A percentile compares a stretch with the other conserved stretches of the same genome.
phyloP scores from a whole-genome alignment of 2,113 vertebrate genomes.

The Cebidichthys violaceus region DNA sequence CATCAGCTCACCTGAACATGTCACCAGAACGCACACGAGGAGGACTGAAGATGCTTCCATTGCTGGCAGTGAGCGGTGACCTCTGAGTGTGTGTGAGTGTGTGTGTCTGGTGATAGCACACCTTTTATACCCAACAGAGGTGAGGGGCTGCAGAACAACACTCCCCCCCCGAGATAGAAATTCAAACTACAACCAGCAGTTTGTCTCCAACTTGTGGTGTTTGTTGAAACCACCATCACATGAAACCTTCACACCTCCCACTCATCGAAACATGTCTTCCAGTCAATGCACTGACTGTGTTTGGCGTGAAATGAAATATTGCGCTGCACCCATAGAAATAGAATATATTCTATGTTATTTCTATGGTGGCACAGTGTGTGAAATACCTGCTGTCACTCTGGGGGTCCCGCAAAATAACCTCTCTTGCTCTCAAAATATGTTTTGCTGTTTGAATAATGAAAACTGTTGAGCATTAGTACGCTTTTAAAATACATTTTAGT shows the following conservation, averaged over 20 bases:
- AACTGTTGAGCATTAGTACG: no score
- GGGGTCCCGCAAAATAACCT: no score
- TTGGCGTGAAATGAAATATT: neutral
- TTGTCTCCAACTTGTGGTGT: neutral
- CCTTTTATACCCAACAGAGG: constrained; percentile 25
- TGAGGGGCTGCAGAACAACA: neutral
- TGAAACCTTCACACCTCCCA: neutral
- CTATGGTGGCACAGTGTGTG: no score
- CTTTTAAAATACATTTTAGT: no score
- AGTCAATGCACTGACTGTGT: neutral
- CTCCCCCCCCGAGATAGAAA: rapidly evolving
- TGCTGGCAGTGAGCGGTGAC: neutral
- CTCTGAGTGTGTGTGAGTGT: neutral
- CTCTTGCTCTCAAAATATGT: no score
- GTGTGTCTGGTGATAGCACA: neutral
- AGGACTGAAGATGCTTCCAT: constrained; percentile 48
- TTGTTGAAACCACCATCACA: neutral
- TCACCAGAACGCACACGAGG: constrained; percentile 57
- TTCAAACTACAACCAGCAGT: neutral
- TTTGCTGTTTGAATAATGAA: no score
- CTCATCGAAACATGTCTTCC: neutral
- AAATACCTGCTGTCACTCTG: no score
- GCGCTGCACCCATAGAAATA: no score
- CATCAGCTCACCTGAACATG: constrained; percentile 52
- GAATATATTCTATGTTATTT: no score